Evolutionary conservation across 2,113 vertebrate genomes (phyloP), one percentile per base, ranked within the genome.

Genomic region (Tamias sibiricus): DNA sequence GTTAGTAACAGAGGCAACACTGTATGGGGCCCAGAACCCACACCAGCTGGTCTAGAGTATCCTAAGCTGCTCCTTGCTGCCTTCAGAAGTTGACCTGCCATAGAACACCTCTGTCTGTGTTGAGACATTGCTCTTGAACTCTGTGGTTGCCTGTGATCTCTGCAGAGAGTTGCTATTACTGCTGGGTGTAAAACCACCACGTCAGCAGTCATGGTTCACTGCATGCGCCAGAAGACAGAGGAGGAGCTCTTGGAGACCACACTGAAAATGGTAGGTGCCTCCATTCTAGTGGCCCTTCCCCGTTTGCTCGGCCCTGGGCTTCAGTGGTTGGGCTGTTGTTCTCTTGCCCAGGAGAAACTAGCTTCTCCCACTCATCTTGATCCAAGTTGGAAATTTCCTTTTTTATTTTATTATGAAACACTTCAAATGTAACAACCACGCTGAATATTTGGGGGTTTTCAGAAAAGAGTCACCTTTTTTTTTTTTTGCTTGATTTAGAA

Each of bases 191-290:
- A 96, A 44, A 44, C 54, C 32, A 97, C 76, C 59, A 96, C 92
- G 4, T 97, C 96, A 0, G 97, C 95, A 14, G 44, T 81, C 66
- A 20, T 95, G 12, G 90, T 97, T 80, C 90, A 94, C 59, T 97
- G 97, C 62, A 68, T 97, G 80, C 84, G 90, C 42, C 96, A 96
- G 90, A 97, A 97, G 90, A 90, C 95, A 0, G 97, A 98, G 44
- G 91, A 97, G 0, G 91, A 97, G 17, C 93, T 98, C 72, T 1
- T 97, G 76, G 97, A 98, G 14, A 0, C 2, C 0, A 26, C 28
- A 0, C 3, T n/a, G 35, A 95, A 97, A 22, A 35, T 69, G 66
- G 66, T 69, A 69, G 66, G 66, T 69, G 66, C 66, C 66, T 6
- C 14, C 32, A 69, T n/a, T 19, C 66, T 16, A n/a, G 30, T 69